Base-by-base conservation (phyloP, 2,888 invertebrate genomes). In the Alsophila aescularia region DNA sequence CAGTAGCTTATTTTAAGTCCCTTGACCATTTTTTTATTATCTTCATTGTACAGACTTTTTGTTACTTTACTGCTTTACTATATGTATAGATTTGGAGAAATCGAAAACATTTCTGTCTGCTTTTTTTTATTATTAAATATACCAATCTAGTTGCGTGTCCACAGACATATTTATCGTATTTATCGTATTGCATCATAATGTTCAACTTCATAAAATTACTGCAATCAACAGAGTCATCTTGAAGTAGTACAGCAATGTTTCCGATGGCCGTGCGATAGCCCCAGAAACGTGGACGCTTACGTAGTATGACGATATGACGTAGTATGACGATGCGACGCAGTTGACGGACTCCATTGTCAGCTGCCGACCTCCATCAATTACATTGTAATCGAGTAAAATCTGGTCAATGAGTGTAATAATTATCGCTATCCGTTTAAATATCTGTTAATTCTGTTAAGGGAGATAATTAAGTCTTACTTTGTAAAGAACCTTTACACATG, bases 191-290 rank as follows among this genome's bases (percentile, higher is more conserved):
- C n/a, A n/a, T 21, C 24, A 24, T 24, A 7, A 24, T 5, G 7
- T 24, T 24, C 5, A 24, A 24, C 24, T 24, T 7, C 7, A 24
- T 24, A 5, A 5, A 24, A 24, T 24, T 24, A 24, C 7, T 24
- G 24, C 24, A 24, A 8, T 24, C 24, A 24, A 7, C 8, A n/a
- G n/a, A n/a, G 8, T 5, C 14, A 13, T 21, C 37, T 18, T 18
- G 12, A 6, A 14, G 24, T 10, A 14, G 24, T 18, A 44, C 13
- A 48, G 32, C 52, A 53, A 57, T 45, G 48, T 41, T 52, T 27
- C 50, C 12, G 58, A 63, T 63, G 58, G 45, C 60, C 63, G 56
- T 52, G 10, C n/a, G 60, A 58, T 63, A 49, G 29, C 42, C 49
- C 44, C 35, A 42, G 51, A 56, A 51, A 53, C 44, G 58, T 51